Base-by-base conservation (phyloP, 1,140 invertebrate species). In the Mizuhopecten yessoensis region DNA sequence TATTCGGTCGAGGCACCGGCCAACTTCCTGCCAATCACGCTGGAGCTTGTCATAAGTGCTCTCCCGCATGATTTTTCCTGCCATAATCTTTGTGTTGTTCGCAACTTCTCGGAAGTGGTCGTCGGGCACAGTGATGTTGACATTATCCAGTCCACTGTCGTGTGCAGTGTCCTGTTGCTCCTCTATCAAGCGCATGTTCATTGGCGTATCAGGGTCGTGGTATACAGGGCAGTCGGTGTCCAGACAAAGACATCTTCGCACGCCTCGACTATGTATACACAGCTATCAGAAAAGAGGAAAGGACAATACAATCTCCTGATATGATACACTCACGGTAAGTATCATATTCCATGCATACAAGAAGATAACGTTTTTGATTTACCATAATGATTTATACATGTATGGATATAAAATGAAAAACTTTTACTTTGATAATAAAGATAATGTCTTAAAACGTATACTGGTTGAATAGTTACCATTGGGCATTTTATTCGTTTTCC, bases 21-120 rank as follows among this genome's bases (percentile, higher is more conserved):
- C n/a, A 29, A 75, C n/a, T 75, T 75, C 57, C 57, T 75, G 57
- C 57, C 57, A 75, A 75, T 75, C 57, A 75, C 57, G 57, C 9
- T 23, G 23, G 23, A 75, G 57, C n/a, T 75, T 75, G 5, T 75
- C 57, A 17, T 75, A 75, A 9, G 57, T 29, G 57, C 57, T 75
- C n/a, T 75, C 57, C 11, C 57, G 57, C 3, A 29, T 75, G n/a
- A 75, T 11, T 13, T 75, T 75, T 29, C 57, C 57, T 1, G 57
- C 57, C 57, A 75, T 75, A 75, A 75, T 75, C 29, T 75, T 75
- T 75, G 57, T 75, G n/a, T 75, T n/a, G n/a, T 75, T 75, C 0
- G 57, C 23, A 5, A 75, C 57, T 5, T 75, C 57, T n/a, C 57
- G 57, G 57, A 75, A 75, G n/a, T 75, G 57, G 1, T 75, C 57